A percentile compares a stretch with the other conserved stretches of the same genome.
Conservation (phyloP, 2,888 invertebrate genomes). For the Plagodis pulveraria region DNA sequence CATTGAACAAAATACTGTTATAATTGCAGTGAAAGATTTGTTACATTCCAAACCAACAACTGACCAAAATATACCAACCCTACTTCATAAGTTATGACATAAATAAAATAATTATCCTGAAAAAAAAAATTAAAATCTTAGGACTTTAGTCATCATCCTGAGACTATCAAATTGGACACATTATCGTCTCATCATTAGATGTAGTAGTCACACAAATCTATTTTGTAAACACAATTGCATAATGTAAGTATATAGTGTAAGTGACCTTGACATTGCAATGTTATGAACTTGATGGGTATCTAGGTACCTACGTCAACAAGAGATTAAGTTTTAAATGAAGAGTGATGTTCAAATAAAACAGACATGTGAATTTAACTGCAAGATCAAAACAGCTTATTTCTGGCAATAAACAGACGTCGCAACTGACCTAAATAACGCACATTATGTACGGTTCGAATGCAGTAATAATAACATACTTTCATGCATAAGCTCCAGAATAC, state of each 20-base stretch:
- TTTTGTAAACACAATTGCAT: not conserved
- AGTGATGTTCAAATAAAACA: not conserved
- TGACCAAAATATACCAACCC: too few species aligned
- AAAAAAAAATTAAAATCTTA: too few species aligned
- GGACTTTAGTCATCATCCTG: too few species aligned
- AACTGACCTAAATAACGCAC: constrained; percentile 73
- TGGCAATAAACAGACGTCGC: constrained; percentile 57
- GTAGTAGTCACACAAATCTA: not conserved
- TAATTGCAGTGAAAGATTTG: too few species aligned
- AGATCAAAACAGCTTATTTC: constrained; percentile 10
- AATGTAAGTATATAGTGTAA: not conserved
- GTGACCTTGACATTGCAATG: constrained; percentile 14
- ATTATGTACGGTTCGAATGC: constrained; percentile 67
- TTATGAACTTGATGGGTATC: not conserved
- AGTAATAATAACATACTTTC: constrained; percentile 76
- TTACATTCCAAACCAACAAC: too few species aligned
- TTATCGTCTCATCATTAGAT: too few species aligned
- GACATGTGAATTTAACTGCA: not conserved
- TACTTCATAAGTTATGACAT: too few species aligned
- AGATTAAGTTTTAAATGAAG: not conserved
- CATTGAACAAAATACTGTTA: too few species aligned
- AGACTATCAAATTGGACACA: too few species aligned
- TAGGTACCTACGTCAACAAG: constrained; percentile 9
- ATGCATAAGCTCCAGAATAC: constrained; percentile 54
- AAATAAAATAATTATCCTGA: too few species aligned